Conservation (phyloP, 2,888 invertebrate genomes). For the Anthrax anthrax region DNA sequence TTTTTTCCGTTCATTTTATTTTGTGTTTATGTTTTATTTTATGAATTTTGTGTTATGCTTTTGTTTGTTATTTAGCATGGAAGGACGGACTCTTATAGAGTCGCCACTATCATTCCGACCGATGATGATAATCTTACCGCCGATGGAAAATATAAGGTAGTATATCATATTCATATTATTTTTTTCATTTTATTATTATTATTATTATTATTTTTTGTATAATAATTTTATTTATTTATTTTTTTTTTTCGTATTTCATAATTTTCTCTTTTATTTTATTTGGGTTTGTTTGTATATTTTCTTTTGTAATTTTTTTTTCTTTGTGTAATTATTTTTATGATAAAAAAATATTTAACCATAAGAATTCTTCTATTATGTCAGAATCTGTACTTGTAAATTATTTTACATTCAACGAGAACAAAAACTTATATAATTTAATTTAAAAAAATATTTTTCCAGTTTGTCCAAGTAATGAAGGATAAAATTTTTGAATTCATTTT, state of each 20-base stretch:
- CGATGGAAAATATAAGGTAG: slow-evolving; percentile 83
- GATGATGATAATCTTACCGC: slow-evolving; percentile 93
- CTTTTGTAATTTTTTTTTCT: neutral
- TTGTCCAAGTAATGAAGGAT: too few species aligned
- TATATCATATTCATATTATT: neutral
- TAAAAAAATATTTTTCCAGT: too few species aligned
- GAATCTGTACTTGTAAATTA: too few species aligned
- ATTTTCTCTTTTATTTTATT: neutral
- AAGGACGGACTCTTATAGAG: slow-evolving; percentile 93
- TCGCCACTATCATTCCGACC: slow-evolving; percentile 83
- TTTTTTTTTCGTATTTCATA: neutral
- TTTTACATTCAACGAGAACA: too few species aligned
- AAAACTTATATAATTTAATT: too few species aligned
- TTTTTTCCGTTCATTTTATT: neutral
- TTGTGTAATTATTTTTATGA: too few species aligned
- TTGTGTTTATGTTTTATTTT: slow-evolving; percentile 12
- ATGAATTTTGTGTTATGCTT: slow-evolving; percentile 12
- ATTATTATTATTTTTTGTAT: neutral
- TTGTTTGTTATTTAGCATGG: slow-evolving; percentile 55
- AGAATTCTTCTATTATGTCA: too few species aligned
- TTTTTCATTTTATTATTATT: neutral
- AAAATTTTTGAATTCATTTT: too few species aligned
- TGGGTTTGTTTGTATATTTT: neutral
- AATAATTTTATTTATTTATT: neutral
- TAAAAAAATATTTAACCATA: too few species aligned